Base-by-base conservation (phyloP, 2,888 invertebrate species). In the Harpagoxenus sublaevis region DNA sequence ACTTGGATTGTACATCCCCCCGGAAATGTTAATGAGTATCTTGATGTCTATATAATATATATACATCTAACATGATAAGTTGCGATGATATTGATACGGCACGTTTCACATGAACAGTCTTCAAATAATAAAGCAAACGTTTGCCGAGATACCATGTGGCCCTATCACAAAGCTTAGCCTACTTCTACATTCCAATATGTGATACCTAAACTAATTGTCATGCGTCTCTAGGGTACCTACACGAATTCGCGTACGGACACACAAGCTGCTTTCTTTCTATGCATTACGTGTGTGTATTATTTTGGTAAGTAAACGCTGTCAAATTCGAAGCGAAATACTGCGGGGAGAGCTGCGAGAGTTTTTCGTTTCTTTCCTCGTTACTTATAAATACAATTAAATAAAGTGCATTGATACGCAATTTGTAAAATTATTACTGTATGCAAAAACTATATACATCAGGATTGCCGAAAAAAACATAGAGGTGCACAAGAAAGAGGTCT, bases 1-100 rank as follows among this genome's bases (percentile, higher is more conserved):
- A 77, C 65, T 77, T 65, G 63, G 28, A 65, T 65, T 77, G 28
- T 53, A 65, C 65, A 77, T 77, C 15, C n/a, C n/a, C n/a, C n/a
- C 77, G 65, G 77, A 77, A 77, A 77, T 39, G 6, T 53, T 23
- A 53, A 77, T 77, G 63, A 57, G 3, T 23, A 57, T 31, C 57
- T 77, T 39, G 63, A 65, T 62, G 62, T 18, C 18, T 75, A 63
- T 77, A 77, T 39, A 51, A 65, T 62, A 51, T 18, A 9, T 75
- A 63, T 77, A 77, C 28, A 63, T 15, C 45, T 23, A 65, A 39
- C 51, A 63, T 77, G 65, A 28, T 65, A 65, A 12, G 28, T 39
- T 75, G 39, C 39, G 18, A 23, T 23, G 15, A 51, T 62, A 39
- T 65, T 63, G 39, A 2, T 77, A 77, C 42, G n/a, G 9, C 0